phyloP scores from a whole-genome alignment of 30 jellyfish, hydroid and myxozoan genomes.

The Clytia hemisphaerica region DNA sequence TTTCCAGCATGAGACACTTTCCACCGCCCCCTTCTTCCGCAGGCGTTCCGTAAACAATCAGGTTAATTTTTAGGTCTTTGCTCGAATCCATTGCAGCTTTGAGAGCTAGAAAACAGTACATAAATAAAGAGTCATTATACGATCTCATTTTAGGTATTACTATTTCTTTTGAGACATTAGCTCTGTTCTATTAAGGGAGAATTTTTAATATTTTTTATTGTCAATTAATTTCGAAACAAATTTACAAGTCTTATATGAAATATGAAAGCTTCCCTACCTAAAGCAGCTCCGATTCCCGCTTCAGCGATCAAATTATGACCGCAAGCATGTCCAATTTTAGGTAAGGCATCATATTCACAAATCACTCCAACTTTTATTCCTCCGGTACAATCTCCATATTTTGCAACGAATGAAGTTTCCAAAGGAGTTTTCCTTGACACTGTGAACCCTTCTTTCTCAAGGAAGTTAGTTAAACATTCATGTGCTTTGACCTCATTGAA shows the following conservation, averaged over 20 bases:
- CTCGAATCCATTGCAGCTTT: neutral
- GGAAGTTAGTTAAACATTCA: slow-evolving; percentile 35
- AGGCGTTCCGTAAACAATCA: slow-evolving; percentile 89
- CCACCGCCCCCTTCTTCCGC: slow-evolving; percentile 97
- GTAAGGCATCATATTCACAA: slow-evolving; percentile 93
- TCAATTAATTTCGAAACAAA: neutral
- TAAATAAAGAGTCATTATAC: no score
- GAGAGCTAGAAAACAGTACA: neutral
- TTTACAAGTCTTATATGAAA: neutral
- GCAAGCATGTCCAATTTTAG: slow-evolving; percentile 97
- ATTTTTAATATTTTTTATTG: no score
- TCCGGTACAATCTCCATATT: slow-evolving; percentile 53
- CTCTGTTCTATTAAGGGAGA: no score
- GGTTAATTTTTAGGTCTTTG: slow-evolving; percentile 12
- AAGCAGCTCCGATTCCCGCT: slow-evolving; percentile 85
- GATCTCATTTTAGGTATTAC: no score
- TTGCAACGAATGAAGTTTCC: slow-evolving; percentile 83
- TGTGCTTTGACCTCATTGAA: slow-evolving; percentile 70
- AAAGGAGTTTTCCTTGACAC: slow-evolving; percentile 63
- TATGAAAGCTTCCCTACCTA: slow-evolving; percentile 50
- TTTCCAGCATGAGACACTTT: slow-evolving; percentile 47
- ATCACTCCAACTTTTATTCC: slow-evolving; percentile 59
- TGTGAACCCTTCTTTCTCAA: slow-evolving; percentile 71
- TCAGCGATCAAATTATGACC: slow-evolving; percentile 93
- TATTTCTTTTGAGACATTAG: neutral